Conservation (phyloP, 1,140 invertebrate genomes). For the Lepidurus couesii region DNA sequence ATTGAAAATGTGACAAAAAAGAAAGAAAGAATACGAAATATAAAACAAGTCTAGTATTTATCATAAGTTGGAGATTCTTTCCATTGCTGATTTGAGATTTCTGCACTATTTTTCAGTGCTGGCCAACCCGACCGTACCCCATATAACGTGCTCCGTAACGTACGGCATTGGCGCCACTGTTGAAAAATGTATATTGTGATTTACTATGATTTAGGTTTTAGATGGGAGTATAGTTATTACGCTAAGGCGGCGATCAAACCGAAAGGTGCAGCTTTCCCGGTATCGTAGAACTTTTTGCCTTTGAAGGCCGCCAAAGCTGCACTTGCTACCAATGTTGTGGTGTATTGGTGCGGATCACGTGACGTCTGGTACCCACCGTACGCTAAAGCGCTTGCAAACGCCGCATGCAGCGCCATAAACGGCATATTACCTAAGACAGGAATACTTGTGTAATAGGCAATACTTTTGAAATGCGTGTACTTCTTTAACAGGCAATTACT, state of each 20-base stretch:
- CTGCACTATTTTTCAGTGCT: neutral
- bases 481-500: no score
- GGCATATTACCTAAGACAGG: neutral
- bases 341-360: neutral
- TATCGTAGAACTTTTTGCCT: neutral
- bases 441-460: neutral
- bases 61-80: no score
- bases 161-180: neutral
- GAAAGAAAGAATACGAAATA: no score
- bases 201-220: neutral
- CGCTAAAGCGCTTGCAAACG: neutral
- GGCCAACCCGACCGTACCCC: neutral
- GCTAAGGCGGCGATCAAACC: neutral
- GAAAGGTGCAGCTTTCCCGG: neutral
- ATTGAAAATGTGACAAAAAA: no score
- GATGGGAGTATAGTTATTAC: neutral
- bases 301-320: neutral
- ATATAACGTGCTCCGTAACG: constrained; percentile 7
- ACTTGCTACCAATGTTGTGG: neutral
- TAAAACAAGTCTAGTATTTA: no score
- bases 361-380: neutral
- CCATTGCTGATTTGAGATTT: no score
- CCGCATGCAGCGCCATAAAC: neutral
- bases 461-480: no score
- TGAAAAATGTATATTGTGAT: neutral